A percentile compares a stretch with the other conserved stretches of the same genome.
Conservation (phyloP, 2,113 vertebrate species). For the Hipposideros armiger region DNA sequence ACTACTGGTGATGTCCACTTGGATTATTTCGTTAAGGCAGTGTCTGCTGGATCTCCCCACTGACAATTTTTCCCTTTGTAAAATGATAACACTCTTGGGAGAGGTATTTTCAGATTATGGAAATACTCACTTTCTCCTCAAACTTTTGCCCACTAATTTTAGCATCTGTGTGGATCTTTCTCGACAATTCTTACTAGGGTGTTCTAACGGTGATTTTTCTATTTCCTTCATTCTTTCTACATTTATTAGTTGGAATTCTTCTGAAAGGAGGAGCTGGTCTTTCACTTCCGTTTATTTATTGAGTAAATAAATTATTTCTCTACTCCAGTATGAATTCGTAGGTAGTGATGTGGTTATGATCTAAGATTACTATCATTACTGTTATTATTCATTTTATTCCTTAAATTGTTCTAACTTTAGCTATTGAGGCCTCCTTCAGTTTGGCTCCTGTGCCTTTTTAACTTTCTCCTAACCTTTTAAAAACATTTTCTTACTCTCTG, state of each 20-base stretch:
- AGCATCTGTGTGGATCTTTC: background rate
- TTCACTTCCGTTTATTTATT: background rate
- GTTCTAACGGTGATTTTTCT: background rate
- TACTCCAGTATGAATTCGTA: background rate
- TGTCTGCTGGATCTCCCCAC: background rate
- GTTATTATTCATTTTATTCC: background rate
- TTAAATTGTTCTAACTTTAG: background rate
- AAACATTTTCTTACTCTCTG: background rate
- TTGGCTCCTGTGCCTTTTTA: background rate
- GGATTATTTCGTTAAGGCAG: background rate
- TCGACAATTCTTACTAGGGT: no score
- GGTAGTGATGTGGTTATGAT: background rate
- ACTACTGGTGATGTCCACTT: background rate
- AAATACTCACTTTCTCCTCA: background rate
- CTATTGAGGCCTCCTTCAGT: background rate
- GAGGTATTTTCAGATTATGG: background rate
- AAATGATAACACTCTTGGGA: background rate
- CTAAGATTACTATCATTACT: background rate
- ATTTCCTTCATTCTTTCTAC: background rate
- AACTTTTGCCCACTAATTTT: background rate
- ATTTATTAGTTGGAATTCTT: constrained; percentile 3
- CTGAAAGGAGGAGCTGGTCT: background rate
- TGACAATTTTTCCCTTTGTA: background rate
- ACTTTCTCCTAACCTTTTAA: background rate
- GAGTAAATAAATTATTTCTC: background rate